Evolutionary conservation across 2,113 vertebrate genomes (phyloP), one percentile per base, ranked within the genome.

Genomic region (Nothobranchius kuhntae): DNA sequence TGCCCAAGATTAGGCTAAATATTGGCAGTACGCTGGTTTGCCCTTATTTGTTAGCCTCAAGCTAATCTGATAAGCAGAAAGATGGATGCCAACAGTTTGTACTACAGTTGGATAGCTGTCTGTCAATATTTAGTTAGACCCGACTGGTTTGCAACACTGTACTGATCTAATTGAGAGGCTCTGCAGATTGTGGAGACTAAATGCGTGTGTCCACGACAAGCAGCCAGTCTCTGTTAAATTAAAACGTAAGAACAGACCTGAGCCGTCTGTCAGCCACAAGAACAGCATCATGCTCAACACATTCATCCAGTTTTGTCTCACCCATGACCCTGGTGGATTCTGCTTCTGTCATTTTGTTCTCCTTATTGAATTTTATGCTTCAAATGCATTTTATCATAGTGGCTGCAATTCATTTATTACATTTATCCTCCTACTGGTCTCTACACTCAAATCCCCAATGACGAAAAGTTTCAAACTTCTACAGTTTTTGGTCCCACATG

Each of bases 121-220:
- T 67, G 75, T 88, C 76, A 85, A 75, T 87, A 83, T 89, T 83
- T 85, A 64, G 75, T 74, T 66, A 65, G 55, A 7, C 56, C 53
- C 55, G 50, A 56, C 75, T 42, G 6, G 42, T 53, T 57, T 65
- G 15, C 56, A 65, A 73, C 8, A 7, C 38, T 52, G 68, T 54
- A 69, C 48, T 68, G 66, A 46, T 67, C 45, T 76, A 76, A 89
- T 85, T 67, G 59, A 51, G 62, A 56, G 46, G 73, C 72, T 68
- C 59, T 24, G 60, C 57, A 76, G 71, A 62, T 65, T 74, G 30
- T 48, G 65, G 74, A 0, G 3, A 61, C 63, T 73, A 56, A 53
- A 77, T 60, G 55, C 52, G 54, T 21, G 68, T 72, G 48, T 81
- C 77, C 66, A 40, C 46, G 61, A 58, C 58, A 9, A 17, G 62